Base-by-base conservation (phyloP, 1,140 invertebrate species). In the Caerostris extrusa region DNA sequence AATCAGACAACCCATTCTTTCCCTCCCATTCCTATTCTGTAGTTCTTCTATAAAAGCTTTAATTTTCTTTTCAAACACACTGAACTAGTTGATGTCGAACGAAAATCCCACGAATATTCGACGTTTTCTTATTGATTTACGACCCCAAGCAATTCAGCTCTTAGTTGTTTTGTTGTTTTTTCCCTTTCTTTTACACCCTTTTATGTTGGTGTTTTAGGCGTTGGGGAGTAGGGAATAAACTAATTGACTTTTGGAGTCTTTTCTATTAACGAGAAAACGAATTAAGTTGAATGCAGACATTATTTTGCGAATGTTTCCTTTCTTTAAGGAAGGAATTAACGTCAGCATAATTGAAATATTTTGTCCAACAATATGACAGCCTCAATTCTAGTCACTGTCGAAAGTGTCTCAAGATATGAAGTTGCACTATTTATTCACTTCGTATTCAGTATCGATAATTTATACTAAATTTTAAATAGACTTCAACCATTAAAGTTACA, bases 201-300 rank as follows among this genome's bases (percentile, higher is more conserved):
- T 90, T 69, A 69, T 55, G 61, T 71, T 69, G 19, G 87, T 71
- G 34, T 50, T 87, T 87, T 87, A 60, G 34, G 34, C 58, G 50
- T 34, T 67, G 86, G 58, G 60, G 90, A 58, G 19, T 19, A 55
- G 91, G 67, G 67, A 90, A 90, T 90, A 71, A 71, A 71, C 88
- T 90, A 90, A 90, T 90, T 90, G 88, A 90, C 91, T 92, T 92
- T 92, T 92, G 81, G 82, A 92, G 81, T 92, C 60, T 57, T 71
- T 71, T 81, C 89, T 91, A 77, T 91, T 91, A 91, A 91, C 71
- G 82, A 55, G 91, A 92, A 92, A 92, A 86, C 81, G 82, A 92
- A 92, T 92, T 92, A 92, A 92, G 82, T 83, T 86, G 82, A 91
- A 91, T 61, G 69, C 57, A 14, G 77, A 82, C 90, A 91, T 82